These are phyloP conservation scores for Escarpia spicata DNA, from an alignment of 2,888 invertebrate genomes.

Conservation along the genomic window DNA sequence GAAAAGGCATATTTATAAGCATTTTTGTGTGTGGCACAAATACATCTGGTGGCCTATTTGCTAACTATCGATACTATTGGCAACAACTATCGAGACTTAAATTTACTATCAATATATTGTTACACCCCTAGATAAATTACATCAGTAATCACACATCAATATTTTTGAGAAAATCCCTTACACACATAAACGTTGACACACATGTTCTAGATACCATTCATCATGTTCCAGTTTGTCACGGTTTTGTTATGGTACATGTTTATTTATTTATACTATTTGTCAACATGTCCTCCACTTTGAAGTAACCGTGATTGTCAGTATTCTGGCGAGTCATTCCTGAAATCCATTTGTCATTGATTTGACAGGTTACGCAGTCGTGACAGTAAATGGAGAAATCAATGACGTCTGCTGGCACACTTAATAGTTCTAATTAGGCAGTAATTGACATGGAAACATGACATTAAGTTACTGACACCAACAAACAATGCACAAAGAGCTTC, in stretches of 20 bases:
- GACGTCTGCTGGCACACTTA: neutral
- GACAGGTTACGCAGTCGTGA: neutral
- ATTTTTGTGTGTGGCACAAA: too few species aligned
- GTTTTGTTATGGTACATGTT: neutral
- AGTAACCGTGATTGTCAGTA: neutral
- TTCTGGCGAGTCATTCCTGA: neutral
- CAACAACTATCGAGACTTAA: too few species aligned
- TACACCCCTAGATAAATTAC: too few species aligned
- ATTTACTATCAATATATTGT: too few species aligned
- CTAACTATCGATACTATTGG: too few species aligned
- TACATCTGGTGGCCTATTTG: too few species aligned
- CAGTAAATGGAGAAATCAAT: neutral
- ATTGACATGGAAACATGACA: neutral
- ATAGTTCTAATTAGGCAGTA: neutral
- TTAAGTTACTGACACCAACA: neutral
- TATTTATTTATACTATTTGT: neutral
- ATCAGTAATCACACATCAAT: too few species aligned
- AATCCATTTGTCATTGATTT: neutral
- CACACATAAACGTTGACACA: neutral
- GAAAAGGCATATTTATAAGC: too few species aligned
- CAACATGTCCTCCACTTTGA: neutral
- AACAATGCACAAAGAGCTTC: neutral
- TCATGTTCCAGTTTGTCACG: neutral
- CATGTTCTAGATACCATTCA: too few species aligned
- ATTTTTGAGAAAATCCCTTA: too few species aligned